phyloP scores from a whole-genome alignment of 2,797 vertebrate genomes.

The Picus viridis region DNA sequence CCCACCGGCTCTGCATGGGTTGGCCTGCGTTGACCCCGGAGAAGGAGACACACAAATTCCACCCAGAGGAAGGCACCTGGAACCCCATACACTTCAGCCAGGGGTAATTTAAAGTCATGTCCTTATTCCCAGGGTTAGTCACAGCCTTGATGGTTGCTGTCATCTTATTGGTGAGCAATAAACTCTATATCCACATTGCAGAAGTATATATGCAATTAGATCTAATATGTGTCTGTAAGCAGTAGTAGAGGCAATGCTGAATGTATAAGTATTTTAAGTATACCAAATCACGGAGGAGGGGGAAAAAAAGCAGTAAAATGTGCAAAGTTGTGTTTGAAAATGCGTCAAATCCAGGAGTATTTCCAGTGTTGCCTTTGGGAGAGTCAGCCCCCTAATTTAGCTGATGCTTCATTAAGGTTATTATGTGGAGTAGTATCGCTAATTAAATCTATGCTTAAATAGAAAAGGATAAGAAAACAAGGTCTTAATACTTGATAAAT shows the following conservation, averaged over 20 bases:
- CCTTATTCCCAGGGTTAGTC: not conserved
- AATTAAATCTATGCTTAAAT: not conserved
- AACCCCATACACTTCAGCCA: not conserved
- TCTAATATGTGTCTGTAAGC: rapidly evolving
- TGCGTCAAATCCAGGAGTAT: not conserved
- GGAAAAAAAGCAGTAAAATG: not conserved
- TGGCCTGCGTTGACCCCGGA: not conserved
- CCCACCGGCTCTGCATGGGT: not conserved
- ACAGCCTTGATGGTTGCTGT: rapidly evolving
- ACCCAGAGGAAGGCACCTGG: not conserved
- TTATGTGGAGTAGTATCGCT: not conserved
- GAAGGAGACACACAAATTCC: not conserved
- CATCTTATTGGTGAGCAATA: not conserved
- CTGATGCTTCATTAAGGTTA: not conserved
- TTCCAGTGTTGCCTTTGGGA: not conserved
- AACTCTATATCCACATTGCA: not conserved
- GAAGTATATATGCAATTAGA: not conserved
- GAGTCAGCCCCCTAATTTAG: not conserved
- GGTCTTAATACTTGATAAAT: not conserved
- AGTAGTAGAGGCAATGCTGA: not conserved
- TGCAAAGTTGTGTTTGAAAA: not conserved
- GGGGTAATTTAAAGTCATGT: not conserved
- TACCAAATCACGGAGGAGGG: not conserved
- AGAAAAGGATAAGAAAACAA: not conserved
- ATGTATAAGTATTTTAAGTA: not conserved